These are phyloP conservation scores for Tineola bisselliella DNA, from an alignment of 2,888 invertebrate genomes.

Conservation along the genomic window DNA sequence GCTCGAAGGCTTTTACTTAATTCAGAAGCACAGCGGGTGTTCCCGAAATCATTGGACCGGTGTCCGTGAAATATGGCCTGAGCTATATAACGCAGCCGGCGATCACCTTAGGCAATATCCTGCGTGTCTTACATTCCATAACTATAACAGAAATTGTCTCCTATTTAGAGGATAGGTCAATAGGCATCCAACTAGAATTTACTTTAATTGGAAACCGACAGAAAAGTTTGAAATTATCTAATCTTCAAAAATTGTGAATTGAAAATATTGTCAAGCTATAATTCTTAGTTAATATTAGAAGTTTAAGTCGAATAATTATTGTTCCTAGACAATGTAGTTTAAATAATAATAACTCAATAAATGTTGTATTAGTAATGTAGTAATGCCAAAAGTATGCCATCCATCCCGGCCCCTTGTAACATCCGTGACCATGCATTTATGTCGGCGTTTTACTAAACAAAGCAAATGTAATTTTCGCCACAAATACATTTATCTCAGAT, in stretches of 20 bases:
- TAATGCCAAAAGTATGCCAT: background rate
- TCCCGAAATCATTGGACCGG: slow-evolving; percentile 55
- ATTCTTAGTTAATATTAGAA: too few species aligned
- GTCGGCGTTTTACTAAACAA: slow-evolving; percentile 36
- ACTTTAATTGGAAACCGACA: too few species aligned
- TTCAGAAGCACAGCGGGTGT: slow-evolving; percentile 78
- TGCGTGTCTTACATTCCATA: slow-evolving; percentile 48
- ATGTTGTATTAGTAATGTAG: background rate
- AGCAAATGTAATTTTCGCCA: slow-evolving; percentile 47
- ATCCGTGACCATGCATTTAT: slow-evolving; percentile 33
- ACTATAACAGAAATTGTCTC: background rate
- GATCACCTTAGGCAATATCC: slow-evolving; percentile 52
- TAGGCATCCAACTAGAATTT: background rate
- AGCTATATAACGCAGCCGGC: slow-evolving; percentile 23
- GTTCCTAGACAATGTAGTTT: background rate
- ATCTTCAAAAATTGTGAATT: too few species aligned
- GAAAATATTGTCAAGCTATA: too few species aligned
- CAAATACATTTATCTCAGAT: slow-evolving; percentile 60
- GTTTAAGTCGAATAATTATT: too few species aligned
- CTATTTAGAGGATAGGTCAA: slow-evolving; percentile 1
- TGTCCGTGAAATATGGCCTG: slow-evolving; percentile 63
- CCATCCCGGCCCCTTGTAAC: slow-evolving; percentile 10
- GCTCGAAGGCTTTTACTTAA: slow-evolving; percentile 78
- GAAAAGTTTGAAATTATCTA: too few species aligned
- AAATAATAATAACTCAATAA: background rate